Percentiles rank a stretch among this genome's conserved stretches.
Evolutionary conservation across 2,888 invertebrate genomes (phyloP).

Genomic region (Microctonus hyperodae): DNA sequence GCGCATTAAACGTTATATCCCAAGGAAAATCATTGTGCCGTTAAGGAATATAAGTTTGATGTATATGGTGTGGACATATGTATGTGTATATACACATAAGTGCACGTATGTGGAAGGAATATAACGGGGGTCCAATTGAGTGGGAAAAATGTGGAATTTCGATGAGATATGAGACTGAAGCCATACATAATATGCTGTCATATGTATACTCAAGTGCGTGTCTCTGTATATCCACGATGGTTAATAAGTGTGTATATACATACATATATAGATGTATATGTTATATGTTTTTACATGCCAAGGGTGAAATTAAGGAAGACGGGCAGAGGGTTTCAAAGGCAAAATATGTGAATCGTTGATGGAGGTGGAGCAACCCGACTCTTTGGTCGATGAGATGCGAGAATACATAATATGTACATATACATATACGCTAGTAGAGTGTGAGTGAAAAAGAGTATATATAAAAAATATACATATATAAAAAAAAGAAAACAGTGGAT

Average conservation of each 20-base stretch:
- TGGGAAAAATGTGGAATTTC: constrained; percentile 20
- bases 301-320: constrained; percentile 32
- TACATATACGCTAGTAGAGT: constrained; percentile 20
- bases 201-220: constrained; percentile 4
- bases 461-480: too few relatives aligned
- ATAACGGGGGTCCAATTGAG: constrained; percentile 25
- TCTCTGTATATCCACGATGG: neutral
- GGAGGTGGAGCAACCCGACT: constrained; percentile 30
- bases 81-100: neutral
- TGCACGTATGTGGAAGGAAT: neutral
- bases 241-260: neutral
- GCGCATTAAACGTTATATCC: constrained; percentile 17
- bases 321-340: constrained; percentile 21
- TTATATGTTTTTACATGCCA: constrained; percentile 30
- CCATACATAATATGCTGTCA: constrained; percentile 15
- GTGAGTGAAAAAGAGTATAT: constrained; percentile 3
- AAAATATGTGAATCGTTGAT: constrained; percentile 30
- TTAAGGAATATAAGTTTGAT: constrained; percentile 18
- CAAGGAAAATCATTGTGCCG: constrained; percentile 22
- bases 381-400: neutral
- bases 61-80: neutral
- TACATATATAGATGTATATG: constrained; percentile 1
- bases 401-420: constrained; percentile 22
- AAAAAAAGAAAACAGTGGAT: too few relatives aligned
- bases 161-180: constrained; percentile 23